phyloP scores from a whole-genome alignment of 2,797 vertebrate species.

The Ceyx erithaca region DNA sequence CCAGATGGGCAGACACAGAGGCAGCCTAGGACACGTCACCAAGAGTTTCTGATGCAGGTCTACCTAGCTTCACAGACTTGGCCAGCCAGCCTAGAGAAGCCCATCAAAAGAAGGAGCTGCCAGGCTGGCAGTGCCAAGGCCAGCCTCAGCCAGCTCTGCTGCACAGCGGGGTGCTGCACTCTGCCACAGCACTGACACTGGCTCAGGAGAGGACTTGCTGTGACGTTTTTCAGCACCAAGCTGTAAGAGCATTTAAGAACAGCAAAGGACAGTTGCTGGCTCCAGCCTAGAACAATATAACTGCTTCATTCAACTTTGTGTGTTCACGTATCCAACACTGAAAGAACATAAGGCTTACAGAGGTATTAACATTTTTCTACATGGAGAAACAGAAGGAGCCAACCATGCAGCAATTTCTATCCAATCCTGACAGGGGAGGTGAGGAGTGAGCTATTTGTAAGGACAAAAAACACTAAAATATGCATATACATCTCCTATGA shows the following conservation, averaged over 20 bases:
- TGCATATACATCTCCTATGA: neutral
- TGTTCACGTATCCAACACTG: neutral
- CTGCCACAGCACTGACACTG: neutral
- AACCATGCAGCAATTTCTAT: neutral
- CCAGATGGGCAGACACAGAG: accelerated
- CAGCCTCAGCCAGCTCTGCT: neutral
- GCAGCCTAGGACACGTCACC: neutral
- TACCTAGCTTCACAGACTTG: neutral
- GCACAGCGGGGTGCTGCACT: neutral
- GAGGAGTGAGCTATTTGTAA: neutral
- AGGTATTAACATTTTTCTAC: neutral
- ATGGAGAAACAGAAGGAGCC: neutral
- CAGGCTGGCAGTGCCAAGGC: no score
- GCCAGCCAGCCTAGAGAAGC: neutral
- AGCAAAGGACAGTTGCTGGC: neutral
- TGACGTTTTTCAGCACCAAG: neutral
- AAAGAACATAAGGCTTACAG: neutral
- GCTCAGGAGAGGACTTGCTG: neutral
- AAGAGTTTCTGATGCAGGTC: neutral
- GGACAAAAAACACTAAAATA: neutral
- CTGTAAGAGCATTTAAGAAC: neutral
- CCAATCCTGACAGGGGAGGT: neutral
- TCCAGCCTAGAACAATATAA: neutral
- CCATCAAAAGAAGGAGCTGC: neutral
- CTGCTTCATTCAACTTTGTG: neutral